phyloP scores from a whole-genome alignment of 2,888 invertebrate species.

The Agriopis marginaria region DNA sequence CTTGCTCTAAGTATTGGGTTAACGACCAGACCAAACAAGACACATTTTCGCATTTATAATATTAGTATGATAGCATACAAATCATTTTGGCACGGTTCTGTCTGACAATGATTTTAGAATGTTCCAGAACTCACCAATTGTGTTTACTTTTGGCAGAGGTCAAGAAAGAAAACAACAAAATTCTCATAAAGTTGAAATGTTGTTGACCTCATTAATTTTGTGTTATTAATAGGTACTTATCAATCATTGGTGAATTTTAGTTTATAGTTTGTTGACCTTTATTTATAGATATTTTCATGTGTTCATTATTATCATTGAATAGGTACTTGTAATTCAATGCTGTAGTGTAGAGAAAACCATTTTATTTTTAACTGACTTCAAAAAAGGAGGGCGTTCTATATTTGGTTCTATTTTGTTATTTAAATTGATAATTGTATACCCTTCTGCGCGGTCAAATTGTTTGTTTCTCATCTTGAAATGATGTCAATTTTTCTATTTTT shows the following conservation, averaged over 20 bases:
- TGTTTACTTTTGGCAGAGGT: slow-evolving; percentile 15
- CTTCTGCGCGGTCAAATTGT: too few relatives aligned
- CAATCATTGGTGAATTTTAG: slow-evolving; percentile 10
- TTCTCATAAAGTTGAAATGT: slow-evolving; percentile 22
- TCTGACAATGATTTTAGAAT: slow-evolving; percentile 2
- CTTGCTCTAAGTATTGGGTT: too few relatives aligned
- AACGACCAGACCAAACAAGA: too few relatives aligned
- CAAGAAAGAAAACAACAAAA: background rate
- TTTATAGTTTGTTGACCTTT: slow-evolving; percentile 19
- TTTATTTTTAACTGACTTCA: background rate
- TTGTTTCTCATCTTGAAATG: too few relatives aligned
- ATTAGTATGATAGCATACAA: background rate
- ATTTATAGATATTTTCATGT: background rate
- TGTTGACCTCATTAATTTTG: slow-evolving; percentile 19
- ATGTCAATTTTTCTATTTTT: too few relatives aligned
- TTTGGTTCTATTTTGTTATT: too few relatives aligned
- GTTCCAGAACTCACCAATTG: slow-evolving; percentile 11
- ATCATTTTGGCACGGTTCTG: background rate
- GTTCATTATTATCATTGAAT: slow-evolving; percentile 3
- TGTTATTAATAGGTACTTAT: slow-evolving; percentile 3
- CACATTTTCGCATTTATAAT: too few relatives aligned
- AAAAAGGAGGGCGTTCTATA: too few relatives aligned
- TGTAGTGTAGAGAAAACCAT: background rate
- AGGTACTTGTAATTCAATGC: background rate
- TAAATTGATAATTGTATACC: too few relatives aligned